Percentiles rank a stretch among this genome's conserved stretches.
Evolutionary conservation across 2,888 invertebrate species (phyloP).

Genomic region (Pediacus dermestoides): DNA sequence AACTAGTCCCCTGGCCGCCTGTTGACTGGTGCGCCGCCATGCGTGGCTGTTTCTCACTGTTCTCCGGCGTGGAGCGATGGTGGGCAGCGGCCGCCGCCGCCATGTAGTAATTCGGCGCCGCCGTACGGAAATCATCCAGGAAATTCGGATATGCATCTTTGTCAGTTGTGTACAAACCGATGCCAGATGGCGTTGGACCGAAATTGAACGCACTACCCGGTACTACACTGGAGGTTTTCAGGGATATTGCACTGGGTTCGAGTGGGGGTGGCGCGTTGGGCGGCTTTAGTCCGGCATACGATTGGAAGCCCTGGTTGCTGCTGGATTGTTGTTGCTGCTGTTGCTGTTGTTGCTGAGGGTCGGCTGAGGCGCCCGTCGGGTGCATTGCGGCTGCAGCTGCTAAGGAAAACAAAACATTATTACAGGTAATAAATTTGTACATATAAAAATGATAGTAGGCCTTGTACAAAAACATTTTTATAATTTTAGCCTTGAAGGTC

Average conservation of each 20-base stretch:
- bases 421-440: slow-evolving; percentile 4
- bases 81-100: slow-evolving; percentile 45
- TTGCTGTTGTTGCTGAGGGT: slow-evolving; percentile 23
- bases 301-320: slow-evolving; percentile 55
- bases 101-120: slow-evolving; percentile 59
- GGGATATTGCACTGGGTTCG: slow-evolving; percentile 55
- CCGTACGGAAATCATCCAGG: slow-evolving; percentile 64
- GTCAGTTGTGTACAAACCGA: slow-evolving; percentile 57
- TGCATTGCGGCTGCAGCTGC: slow-evolving; percentile 15
- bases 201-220: slow-evolving; percentile 84
- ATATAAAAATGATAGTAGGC: slow-evolving; percentile 5
- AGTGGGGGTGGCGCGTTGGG: slow-evolving; percentile 35
- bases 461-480: too few relatives aligned
- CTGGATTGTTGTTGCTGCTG: slow-evolving; percentile 21
- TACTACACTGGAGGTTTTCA: slow-evolving; percentile 69
- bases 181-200: slow-evolving; percentile 62
- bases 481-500: too few relatives aligned
- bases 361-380: too few relatives aligned
- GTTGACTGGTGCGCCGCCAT: slow-evolving; percentile 34
- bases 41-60: slow-evolving; percentile 46
- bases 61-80: slow-evolving; percentile 40
- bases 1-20: slow-evolving; percentile 49
- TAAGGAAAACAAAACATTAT: too few relatives aligned
- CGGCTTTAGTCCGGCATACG: slow-evolving; percentile 56
- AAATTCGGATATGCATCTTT: slow-evolving; percentile 66